Conservation (phyloP, 2,888 invertebrate species). For the Furcula furcula region DNA sequence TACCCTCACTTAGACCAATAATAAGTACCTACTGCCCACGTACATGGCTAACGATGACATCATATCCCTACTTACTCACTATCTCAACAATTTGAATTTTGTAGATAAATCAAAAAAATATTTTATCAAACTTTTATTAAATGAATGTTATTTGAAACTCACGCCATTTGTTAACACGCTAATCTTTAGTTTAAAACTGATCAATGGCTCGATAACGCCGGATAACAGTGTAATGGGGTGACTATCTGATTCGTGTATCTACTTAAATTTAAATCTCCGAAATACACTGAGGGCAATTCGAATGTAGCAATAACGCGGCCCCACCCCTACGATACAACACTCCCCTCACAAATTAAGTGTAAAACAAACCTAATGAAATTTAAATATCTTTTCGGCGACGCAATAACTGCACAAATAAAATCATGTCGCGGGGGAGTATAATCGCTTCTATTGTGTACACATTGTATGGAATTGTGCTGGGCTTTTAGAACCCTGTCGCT, state of each 20-base stretch:
- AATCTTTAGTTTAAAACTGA: constrained; percentile 56
- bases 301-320: constrained; percentile 62
- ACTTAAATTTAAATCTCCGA: constrained; percentile 72
- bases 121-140: constrained; percentile 15
- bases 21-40: constrained; percentile 9
- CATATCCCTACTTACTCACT: constrained; percentile 4
- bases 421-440: constrained; percentile 75
- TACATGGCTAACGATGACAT: constrained; percentile 6
- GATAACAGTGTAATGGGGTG: constrained; percentile 56
- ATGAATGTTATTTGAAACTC: constrained; percentile 29
- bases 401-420: constrained; percentile 81
- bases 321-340: constrained; percentile 68
- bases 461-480: constrained; percentile 57
- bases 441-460: constrained; percentile 77
- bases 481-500: constrained; percentile 30
- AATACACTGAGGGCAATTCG: constrained; percentile 63
- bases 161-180: constrained; percentile 45
- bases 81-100: constrained; percentile 13
- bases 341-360: constrained; percentile 81
- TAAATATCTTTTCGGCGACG: constrained; percentile 78
- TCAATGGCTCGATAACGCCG: constrained; percentile 46
- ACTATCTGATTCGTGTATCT: constrained; percentile 68
- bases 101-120: constrained; percentile 11
- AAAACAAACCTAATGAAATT: constrained; percentile 83
- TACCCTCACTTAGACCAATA: constrained; percentile 63